Percentiles rank a stretch among this genome's conserved stretches.
phyloP scores from a whole-genome alignment of 1,140 invertebrate species.

The Drosophila seguyi region DNA sequence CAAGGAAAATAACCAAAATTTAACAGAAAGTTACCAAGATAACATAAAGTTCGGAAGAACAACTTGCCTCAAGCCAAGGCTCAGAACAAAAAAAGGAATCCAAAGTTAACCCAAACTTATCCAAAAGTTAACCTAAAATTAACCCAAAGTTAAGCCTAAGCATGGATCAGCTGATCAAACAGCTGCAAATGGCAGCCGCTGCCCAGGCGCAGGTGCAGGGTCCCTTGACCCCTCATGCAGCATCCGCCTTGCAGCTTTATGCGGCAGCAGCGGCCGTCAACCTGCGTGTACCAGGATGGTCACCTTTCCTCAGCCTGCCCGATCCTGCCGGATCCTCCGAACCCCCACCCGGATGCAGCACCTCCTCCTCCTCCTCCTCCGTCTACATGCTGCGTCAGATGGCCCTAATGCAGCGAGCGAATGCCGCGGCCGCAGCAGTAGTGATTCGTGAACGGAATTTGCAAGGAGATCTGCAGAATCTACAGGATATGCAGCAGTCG shows the following conservation, averaged over 20 bases:
- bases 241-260: slow-evolving; percentile 61
- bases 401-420: slow-evolving; percentile 70
- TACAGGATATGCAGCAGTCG: neutral
- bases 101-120: neutral
- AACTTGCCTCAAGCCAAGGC: neutral
- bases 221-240: slow-evolving; percentile 6
- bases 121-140: neutral
- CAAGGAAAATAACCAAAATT: neutral
- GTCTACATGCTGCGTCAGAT: slow-evolving; percentile 67
- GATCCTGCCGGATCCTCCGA: neutral
- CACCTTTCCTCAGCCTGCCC: slow-evolving; percentile 44
- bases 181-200: slow-evolving; percentile 70
- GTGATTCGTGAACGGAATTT: slow-evolving; percentile 11
- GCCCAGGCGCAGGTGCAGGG: slow-evolving; percentile 44
- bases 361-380: slow-evolving; percentile 49
- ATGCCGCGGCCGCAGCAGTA: slow-evolving; percentile 46
- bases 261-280: slow-evolving; percentile 62
- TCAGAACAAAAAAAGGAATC: neutral
- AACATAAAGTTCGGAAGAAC: neutral
- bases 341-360: neutral
- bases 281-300: slow-evolving; percentile 53
- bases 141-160: neutral
- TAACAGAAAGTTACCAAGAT: neutral
- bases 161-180: slow-evolving; percentile 74
- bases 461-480: neutral